Evolutionary conservation across 2,797 vertebrate species (phyloP), one percentile per base, ranked within the genome.

Genomic region (Diceros bicornis): DNA sequence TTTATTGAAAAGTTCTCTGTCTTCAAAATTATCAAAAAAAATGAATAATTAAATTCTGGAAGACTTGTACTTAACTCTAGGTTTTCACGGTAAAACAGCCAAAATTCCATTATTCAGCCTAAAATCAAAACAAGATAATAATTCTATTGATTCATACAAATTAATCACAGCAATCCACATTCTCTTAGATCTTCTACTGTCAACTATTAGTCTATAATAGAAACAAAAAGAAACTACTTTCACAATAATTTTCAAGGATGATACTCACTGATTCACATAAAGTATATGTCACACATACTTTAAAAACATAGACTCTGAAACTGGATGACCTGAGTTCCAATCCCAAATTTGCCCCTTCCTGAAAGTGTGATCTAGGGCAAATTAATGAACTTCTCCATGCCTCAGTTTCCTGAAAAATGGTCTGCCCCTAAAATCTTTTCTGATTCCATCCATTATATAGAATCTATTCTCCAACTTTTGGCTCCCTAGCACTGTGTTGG

Each of bases 61-160:
- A 82, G 25, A 86, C n/a, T 85, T 55, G 14, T 71, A 69, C 37
- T 57, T 71, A 83, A 91, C 34, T 37, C 4, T 71, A 91, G 74
- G 34, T 59, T 74, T 87, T 83, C 17, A 78, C 41, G n/a, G 47
- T 34, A 89, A 89, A 89, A 94, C 14, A 64, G 6, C 32, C 59
- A n/a, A 71, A 59, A 81, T 66, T 64, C 29, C 2, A 92, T 77
- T 57, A 14, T 57, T 91, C 27, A 89, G 66, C 16, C 47, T 96
- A 86, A 89, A 62, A 44, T 34, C 57, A 57, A 94, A 94, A 86
- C 23, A 92, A 94, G 17, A 94, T 59, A 74, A 61, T 94, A 95
- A 72, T 78, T 86, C 32, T 69, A 61, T n/a, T 75, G 21, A 78
- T n/a, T 86, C 11, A 21, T 79, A 93, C 32, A 77, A 89, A 68